Evolutionary conservation across 2,797 vertebrate species (phyloP).

Genomic region (Sebastiscus albofasciatus): DNA sequence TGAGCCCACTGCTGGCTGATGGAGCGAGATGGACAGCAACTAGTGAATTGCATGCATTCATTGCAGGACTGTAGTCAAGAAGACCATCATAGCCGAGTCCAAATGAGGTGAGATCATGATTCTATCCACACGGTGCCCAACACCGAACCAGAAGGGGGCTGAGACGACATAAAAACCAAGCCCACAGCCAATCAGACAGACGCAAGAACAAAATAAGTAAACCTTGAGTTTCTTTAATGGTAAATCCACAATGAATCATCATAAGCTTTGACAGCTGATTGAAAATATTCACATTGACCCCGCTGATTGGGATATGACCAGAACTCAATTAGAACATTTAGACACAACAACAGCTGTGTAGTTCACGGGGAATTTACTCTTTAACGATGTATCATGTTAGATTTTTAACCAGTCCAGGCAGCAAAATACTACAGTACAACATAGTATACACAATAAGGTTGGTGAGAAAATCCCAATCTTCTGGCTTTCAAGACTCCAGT

Average conservation of each 20-base stretch:
- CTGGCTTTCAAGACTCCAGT: background rate
- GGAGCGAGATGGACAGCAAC: conserved; percentile 23
- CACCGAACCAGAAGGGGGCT: background rate
- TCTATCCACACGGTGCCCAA: background rate
- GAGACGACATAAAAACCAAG: background rate
- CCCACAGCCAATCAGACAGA: background rate
- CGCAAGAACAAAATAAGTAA: background rate
- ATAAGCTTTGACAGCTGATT: background rate
- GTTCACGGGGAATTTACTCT: background rate
- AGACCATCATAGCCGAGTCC: background rate
- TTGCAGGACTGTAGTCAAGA: background rate
- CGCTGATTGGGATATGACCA: background rate
- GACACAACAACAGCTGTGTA: background rate
- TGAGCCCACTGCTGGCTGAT: conserved; percentile 26
- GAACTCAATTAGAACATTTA: background rate
- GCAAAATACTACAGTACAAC: background rate
- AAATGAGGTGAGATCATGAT: background rate
- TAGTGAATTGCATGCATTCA: background rate
- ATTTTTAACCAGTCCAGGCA: background rate
- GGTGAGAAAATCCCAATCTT: background rate
- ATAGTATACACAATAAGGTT: background rate
- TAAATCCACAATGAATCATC: background rate
- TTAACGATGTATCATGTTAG: background rate
- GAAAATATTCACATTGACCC: background rate
- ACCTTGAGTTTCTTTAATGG: background rate